Conservation (phyloP, 2,888 invertebrate genomes). For the Hipparchia sbordonii region DNA sequence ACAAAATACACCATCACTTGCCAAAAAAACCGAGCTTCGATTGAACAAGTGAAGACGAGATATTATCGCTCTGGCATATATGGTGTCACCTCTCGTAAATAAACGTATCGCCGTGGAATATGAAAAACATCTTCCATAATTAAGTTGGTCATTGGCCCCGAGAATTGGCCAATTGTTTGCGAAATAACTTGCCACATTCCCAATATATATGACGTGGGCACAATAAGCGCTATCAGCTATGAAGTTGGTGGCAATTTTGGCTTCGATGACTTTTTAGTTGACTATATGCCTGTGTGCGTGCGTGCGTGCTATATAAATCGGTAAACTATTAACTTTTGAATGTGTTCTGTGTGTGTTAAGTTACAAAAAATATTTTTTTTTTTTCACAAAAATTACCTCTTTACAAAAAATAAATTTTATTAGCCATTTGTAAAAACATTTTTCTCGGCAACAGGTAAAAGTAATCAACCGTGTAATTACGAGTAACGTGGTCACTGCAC, state of each 20-base stretch:
- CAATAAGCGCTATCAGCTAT: too few species aligned
- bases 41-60: slow-evolving; percentile 38
- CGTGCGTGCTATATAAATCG: too few species aligned
- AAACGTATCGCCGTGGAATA: slow-evolving; percentile 70
- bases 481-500: slow-evolving; percentile 40
- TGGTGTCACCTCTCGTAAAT: slow-evolving; percentile 71
- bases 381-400: too few species aligned
- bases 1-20: slow-evolving; percentile 8
- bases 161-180: not conserved
- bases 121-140: slow-evolving; percentile 33
- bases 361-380: too few species aligned
- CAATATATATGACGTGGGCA: too few species aligned
- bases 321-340: too few species aligned
- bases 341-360: too few species aligned
- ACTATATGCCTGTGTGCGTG: too few species aligned
- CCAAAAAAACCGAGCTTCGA: slow-evolving; percentile 27
- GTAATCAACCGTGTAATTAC: slow-evolving; percentile 8
- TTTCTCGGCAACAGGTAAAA: not conserved
- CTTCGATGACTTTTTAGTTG: too few species aligned
- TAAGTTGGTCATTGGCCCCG: not conserved
- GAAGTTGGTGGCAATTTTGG: too few species aligned
- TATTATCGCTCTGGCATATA: slow-evolving; percentile 43
- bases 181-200: too few species aligned
- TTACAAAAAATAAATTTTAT: not conserved
- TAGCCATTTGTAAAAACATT: not conserved